Evolutionary conservation across 2,888 invertebrate species (phyloP).

Genomic region (Limnephilus lunatus): DNA sequence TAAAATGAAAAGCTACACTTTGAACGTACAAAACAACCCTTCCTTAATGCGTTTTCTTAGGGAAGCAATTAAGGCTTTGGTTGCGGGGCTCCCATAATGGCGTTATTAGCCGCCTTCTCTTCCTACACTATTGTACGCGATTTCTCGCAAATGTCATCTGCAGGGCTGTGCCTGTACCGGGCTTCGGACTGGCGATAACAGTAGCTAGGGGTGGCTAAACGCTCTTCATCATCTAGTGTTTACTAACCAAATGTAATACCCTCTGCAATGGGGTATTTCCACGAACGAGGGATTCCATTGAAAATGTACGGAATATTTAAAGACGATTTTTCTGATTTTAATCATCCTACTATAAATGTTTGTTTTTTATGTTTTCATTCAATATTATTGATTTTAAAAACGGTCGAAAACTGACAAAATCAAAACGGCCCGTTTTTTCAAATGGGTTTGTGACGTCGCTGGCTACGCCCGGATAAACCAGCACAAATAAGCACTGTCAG

Average conservation of each 20-base stretch:
- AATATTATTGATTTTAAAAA: too few species aligned
- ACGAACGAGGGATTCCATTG: too few species aligned
- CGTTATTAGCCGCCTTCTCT: constrained; percentile 31
- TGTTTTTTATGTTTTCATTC: too few species aligned
- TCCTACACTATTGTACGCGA: constrained; percentile 27
- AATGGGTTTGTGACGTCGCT: too few species aligned
- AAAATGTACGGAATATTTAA: too few species aligned
- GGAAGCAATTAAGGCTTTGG: constrained; percentile 36
- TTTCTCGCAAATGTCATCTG: constrained; percentile 33
- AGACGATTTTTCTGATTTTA: too few species aligned
- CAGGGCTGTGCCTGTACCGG: not conserved
- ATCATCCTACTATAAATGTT: too few species aligned
- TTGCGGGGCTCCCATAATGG: not conserved
- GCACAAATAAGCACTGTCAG: too few species aligned
- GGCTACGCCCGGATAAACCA: too few species aligned
- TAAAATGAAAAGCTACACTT: constrained; percentile 5
- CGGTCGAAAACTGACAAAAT: too few species aligned
- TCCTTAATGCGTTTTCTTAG: constrained; percentile 44
- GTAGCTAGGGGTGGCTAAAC: not conserved
- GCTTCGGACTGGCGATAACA: not conserved
- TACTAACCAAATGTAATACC: not conserved
- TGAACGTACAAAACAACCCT: not conserved
- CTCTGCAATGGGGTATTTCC: too few species aligned
- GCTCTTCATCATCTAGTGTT: constrained; percentile 8
- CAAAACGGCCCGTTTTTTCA: too few species aligned